Conservation (phyloP, 2,113 vertebrate species). For the Hydrochoerus hydrochaeris region DNA sequence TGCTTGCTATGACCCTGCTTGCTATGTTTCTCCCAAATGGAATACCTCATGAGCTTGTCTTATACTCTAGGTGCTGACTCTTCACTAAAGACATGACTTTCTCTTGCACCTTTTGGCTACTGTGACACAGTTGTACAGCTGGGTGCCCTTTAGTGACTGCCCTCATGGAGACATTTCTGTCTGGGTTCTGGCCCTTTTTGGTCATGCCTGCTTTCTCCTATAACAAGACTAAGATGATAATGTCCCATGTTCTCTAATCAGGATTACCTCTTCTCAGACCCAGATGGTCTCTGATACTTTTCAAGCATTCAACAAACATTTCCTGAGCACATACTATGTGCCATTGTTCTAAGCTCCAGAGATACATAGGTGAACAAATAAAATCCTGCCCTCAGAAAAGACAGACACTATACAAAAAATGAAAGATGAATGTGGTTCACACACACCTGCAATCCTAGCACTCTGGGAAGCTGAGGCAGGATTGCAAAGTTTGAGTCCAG, state of each 20-base stretch:
- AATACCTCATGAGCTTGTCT: not conserved
- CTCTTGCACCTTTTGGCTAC: not conserved
- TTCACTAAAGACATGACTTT: not conserved
- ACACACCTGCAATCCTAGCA: not conserved
- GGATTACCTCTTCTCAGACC: not conserved
- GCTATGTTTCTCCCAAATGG: not conserved
- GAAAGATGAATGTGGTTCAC: not conserved
- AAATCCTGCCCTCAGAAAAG: constrained; percentile 10
- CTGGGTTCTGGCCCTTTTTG: not conserved
- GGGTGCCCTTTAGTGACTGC: not conserved
- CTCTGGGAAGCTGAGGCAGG: not conserved
- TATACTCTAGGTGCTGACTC: not conserved
- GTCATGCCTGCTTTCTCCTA: not conserved
- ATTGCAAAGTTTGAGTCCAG: not conserved
- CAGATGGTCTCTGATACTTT: not conserved
- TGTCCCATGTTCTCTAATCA: not conserved
- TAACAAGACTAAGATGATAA: not conserved
- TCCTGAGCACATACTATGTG: not conserved
- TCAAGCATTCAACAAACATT: not conserved
- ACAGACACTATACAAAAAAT: constrained; percentile 26
- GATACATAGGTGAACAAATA: not conserved
- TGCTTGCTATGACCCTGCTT: not conserved
- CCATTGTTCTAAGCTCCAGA: constrained; percentile 14
- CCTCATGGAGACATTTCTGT: not conserved
- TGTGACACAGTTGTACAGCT: not conserved